phyloP scores from a whole-genome alignment of 2,797 vertebrate genomes.

The Crocidura indochinensis region DNA sequence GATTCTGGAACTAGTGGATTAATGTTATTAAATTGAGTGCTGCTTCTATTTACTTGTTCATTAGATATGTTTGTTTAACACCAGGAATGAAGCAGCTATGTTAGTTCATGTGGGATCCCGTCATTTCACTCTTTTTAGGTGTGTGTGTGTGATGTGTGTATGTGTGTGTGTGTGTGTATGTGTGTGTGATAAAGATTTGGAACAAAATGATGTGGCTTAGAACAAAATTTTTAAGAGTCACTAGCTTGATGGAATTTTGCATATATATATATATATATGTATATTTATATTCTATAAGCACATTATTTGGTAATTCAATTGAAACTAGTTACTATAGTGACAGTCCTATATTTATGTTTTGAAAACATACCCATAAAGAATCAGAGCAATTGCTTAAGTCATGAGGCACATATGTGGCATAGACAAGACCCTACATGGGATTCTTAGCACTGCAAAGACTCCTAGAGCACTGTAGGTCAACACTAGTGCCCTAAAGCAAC shows the following conservation, averaged over 20 bases:
- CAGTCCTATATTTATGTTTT: slow-evolving; percentile 28
- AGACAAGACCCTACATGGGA: too few species aligned
- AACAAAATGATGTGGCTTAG: slow-evolving; percentile 75
- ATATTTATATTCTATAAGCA: slow-evolving; percentile 63
- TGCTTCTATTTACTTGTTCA: slow-evolving; percentile 79
- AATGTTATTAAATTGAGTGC: slow-evolving; percentile 71
- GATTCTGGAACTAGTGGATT: slow-evolving; percentile 64
- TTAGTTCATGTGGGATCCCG: slow-evolving; percentile 73
- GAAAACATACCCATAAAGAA: neutral
- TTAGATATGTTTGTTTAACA: slow-evolving; percentile 76
- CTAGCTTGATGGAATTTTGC: slow-evolving; percentile 55
- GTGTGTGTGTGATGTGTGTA: too few species aligned
- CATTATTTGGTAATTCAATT: slow-evolving; percentile 24
- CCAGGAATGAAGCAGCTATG: slow-evolving; percentile 75
- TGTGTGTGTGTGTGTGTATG: neutral
- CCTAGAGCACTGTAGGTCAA: too few species aligned
- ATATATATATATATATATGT: slow-evolving; percentile 51
- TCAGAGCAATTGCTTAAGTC: too few species aligned
- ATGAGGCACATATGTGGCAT: too few species aligned
- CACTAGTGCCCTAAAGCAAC: too few species aligned
- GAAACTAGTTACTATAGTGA: slow-evolving; percentile 42
- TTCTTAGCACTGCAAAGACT: too few species aligned
- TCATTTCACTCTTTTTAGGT: slow-evolving; percentile 64
- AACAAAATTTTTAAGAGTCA: slow-evolving; percentile 39
- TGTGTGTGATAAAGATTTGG: slow-evolving; percentile 82